phyloP scores from a whole-genome alignment of 1,140 invertebrate species.

The Brachionus sp. region DNA sequence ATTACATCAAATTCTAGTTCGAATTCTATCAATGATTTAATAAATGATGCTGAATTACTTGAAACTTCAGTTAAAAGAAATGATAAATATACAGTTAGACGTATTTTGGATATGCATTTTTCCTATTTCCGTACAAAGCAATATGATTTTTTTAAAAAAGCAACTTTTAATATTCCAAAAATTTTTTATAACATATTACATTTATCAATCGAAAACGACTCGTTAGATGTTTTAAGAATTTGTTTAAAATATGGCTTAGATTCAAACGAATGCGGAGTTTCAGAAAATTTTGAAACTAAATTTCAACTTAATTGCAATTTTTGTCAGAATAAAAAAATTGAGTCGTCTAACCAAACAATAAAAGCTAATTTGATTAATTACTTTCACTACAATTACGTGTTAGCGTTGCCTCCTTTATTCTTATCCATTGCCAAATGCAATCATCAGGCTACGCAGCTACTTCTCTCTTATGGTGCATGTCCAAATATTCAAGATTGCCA shows the following conservation, averaged over 20 bases:
- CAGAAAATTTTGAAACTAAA: neutral
- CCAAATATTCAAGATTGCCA: slow-evolving; percentile 3
- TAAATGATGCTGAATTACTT: slow-evolving; percentile 3
- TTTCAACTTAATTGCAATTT: neutral
- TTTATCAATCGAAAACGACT: slow-evolving; percentile 2
- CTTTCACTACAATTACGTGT: neutral
- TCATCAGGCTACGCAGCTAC: neutral
- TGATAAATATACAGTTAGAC: slow-evolving; percentile 43
- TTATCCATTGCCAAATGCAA: neutral
- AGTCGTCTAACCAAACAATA: neutral
- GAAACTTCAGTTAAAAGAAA: slow-evolving; percentile 2
- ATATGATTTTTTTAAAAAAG: neutral
- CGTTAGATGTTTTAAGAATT: slow-evolving; percentile 24
- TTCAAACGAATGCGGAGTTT: slow-evolving; percentile 9
- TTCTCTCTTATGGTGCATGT: slow-evolving; percentile 9
- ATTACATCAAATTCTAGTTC: neutral
- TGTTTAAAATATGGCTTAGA: slow-evolving; percentile 43
- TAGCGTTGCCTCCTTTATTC: slow-evolving; percentile 21
- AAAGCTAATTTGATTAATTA: neutral
- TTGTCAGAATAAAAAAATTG: neutral
- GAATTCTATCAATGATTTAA: neutral
- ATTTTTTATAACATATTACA: slow-evolving; percentile 41
- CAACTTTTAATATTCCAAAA: neutral
- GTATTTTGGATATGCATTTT: slow-evolving; percentile 30
- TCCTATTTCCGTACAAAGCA: slow-evolving; percentile 30